A percentile compares a stretch with the other conserved stretches of the same genome.
Evolutionary conservation across 1,140 invertebrate genomes (phyloP).

Genomic region (Caenorhabditis elegans): WBcel235 BX284602.5:11269501-11270000

Average conservation of each 20-base stretch:
- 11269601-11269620: slow-evolving; percentile 65
- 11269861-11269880: too few relatives aligned
- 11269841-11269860: too few relatives aligned
- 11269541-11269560: slow-evolving; percentile 55
- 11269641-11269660: slow-evolving; percentile 65
- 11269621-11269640: slow-evolving; percentile 65
- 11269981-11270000: too few relatives aligned
- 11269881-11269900: too few relatives aligned
- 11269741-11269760: slow-evolving; percentile 66
- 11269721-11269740: slow-evolving; percentile 66
- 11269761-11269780: slow-evolving; percentile 65
- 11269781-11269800: neutral
- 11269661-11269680: slow-evolving; percentile 66
- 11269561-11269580: slow-evolving; percentile 66
- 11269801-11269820: neutral
- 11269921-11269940: too few relatives aligned
- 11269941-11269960: too few relatives aligned
- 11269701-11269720: slow-evolving; percentile 64
- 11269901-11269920: too few relatives aligned
- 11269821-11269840: too few relatives aligned
- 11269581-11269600: slow-evolving; percentile 66
- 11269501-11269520: too few relatives aligned
- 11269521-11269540: too few relatives aligned
- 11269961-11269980: too few relatives aligned
- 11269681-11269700: slow-evolving; percentile 66